Evolutionary conservation across 2,888 invertebrate genomes (phyloP).

Genomic region (Magallana nippona): DNA sequence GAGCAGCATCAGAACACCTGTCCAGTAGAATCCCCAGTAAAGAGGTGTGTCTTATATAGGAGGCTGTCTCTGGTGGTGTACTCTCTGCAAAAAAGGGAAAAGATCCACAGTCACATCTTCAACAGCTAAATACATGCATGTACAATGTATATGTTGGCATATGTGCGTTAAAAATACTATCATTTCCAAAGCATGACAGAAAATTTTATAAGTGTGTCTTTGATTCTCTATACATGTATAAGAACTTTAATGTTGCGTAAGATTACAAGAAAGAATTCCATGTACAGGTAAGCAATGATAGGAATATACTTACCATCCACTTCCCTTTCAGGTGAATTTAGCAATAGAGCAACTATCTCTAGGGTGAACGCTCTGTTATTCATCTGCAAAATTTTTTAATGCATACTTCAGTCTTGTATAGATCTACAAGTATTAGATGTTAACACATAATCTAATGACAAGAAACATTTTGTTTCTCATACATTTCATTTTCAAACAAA

Average conservation of each 20-base stretch:
- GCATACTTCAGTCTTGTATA: neutral
- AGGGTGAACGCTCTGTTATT: constrained; percentile 81
- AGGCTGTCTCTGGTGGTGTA: constrained; percentile 59
- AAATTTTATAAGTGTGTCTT: too few species aligned
- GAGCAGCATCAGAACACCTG: constrained; percentile 76
- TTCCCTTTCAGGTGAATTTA: constrained; percentile 72
- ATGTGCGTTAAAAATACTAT: too few species aligned
- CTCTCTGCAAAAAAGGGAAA: constrained; percentile 36
- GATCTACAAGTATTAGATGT: neutral
- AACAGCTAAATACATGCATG: too few species aligned
- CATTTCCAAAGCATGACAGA: too few species aligned
- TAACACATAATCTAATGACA: neutral
- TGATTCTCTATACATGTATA: too few species aligned
- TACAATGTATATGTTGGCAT: too few species aligned
- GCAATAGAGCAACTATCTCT: constrained; percentile 81
- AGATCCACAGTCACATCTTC: neutral
- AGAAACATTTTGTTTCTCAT: too few species aligned
- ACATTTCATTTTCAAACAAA: too few species aligned
- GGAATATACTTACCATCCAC: constrained; percentile 53
- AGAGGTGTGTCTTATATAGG: constrained; percentile 61
- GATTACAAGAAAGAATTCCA: too few species aligned
- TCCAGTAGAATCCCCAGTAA: constrained; percentile 69
- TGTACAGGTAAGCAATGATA: too few species aligned
- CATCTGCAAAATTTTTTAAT: constrained; percentile 57
- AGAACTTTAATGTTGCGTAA: too few species aligned